Conservation (phyloP, 2,113 vertebrate genomes). For the Cavia porcellus region DNA sequence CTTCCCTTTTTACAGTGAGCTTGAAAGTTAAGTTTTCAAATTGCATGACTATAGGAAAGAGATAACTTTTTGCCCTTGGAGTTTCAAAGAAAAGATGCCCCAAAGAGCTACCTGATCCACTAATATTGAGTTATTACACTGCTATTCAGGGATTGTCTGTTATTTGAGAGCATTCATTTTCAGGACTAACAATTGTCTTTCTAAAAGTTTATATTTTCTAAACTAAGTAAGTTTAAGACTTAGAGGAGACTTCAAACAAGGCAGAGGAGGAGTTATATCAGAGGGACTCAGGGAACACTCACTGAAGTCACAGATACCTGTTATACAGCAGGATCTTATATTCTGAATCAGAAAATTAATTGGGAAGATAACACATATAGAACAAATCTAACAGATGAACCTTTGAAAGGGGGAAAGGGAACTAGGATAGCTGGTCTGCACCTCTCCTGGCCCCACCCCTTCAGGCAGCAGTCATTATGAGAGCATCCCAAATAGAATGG, state of each 20-base stretch:
- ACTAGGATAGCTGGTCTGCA: neutral
- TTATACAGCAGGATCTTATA: neutral
- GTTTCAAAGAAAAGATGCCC: neutral
- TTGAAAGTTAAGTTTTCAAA: neutral
- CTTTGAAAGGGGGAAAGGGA: neutral
- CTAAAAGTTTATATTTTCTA: constrained; percentile 5
- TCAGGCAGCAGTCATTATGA: neutral
- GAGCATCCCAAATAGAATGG: neutral
- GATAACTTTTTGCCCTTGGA: neutral
- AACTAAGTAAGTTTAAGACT: neutral
- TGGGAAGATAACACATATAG: too few relatives aligned
- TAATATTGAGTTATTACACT: neutral
- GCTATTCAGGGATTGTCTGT: neutral
- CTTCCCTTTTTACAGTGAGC: neutral
- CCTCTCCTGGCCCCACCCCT: neutral
- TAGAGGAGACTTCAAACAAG: neutral
- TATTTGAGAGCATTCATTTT: neutral
- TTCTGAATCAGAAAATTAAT: too few relatives aligned
- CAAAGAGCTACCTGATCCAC: neutral
- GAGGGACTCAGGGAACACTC: neutral
- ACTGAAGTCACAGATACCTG: neutral
- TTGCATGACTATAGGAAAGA: neutral
- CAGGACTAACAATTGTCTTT: neutral
- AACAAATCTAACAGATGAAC: neutral
- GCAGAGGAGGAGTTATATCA: neutral